Evolutionary conservation across 2,888 invertebrate species (phyloP).

Genomic region (Schizotus pectinicornis): DNA sequence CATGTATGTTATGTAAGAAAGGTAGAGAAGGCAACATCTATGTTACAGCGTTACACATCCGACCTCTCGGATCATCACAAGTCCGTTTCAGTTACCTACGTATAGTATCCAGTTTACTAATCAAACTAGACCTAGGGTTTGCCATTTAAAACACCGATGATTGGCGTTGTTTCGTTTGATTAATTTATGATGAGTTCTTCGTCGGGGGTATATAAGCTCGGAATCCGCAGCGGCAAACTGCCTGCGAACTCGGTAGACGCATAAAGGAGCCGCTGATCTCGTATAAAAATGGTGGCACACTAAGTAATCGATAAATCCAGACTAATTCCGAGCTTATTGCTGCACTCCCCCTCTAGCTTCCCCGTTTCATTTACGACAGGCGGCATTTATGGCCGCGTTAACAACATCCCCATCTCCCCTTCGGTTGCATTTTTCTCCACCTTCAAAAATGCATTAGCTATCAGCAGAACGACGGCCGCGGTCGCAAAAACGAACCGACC

Average conservation of each 20-base stretch:
- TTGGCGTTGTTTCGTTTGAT: neutral
- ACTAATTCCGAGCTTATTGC: slow-evolving; percentile 57
- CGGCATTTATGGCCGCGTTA: slow-evolving; percentile 44
- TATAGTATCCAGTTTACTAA: too few relatives aligned
- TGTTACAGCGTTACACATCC: too few relatives aligned
- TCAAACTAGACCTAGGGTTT: too few relatives aligned
- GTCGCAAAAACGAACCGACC: neutral
- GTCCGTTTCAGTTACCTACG: too few relatives aligned
- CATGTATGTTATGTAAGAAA: too few relatives aligned
- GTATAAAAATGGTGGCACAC: slow-evolving; percentile 54
- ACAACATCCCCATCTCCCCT: slow-evolving; percentile 35
- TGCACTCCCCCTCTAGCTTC: slow-evolving; percentile 39
- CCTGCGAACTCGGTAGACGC: slow-evolving; percentile 39
- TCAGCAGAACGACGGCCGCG: neutral
- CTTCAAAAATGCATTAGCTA: neutral
- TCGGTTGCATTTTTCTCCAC: slow-evolving; percentile 30
- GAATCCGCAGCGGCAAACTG: slow-evolving; percentile 40
- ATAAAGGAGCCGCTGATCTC: slow-evolving; percentile 51
- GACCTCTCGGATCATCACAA: too few relatives aligned
- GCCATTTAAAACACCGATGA: too few relatives aligned
- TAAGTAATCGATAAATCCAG: slow-evolving; percentile 57
- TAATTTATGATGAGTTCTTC: slow-evolving; percentile 1
- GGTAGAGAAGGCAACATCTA: too few relatives aligned
- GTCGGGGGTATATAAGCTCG: neutral
- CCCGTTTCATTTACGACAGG: slow-evolving; percentile 42